Evolutionary conservation across 2,888 invertebrate genomes (phyloP), one percentile per base, ranked within the genome.

Genomic region (Cephus spinipes): DNA sequence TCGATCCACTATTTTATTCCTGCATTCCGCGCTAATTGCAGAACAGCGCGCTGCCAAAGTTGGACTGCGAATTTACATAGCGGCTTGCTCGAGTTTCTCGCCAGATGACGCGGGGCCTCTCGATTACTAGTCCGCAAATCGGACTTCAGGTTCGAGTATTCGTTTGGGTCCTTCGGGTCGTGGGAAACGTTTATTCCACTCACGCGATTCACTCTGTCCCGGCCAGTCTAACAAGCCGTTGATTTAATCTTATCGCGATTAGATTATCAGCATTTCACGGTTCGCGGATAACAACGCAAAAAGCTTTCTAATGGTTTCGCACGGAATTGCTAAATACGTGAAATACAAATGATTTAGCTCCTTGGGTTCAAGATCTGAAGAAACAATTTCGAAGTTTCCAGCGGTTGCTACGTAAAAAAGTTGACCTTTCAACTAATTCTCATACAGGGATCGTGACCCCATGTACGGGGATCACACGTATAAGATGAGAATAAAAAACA

Each of bases 11-110:
- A 55, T 55, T 55, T 55, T 55, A 55, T 55, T 55, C 23, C 23
- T 82, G 83, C 83, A 80, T 85, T 83, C 85, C 78, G 87, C 86
- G 86, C 87, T 87, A 87, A 87, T 86, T 55, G 55, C 55, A 55
- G 23, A 23, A 55, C 55, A 55, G 55, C 55, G 9, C 11, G 55
- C 33, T 71, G 31, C 71, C 71, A 30, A 32, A 71, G 71, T 71
- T 71, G 71, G 30, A 71, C 15, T 31, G 81, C 80, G 77, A 78
- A 83, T 83, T 82, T 83, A 82, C 82, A 82, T 81, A 83, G 81
- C 77, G 73, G 80, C 76, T 68, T 78, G 76, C 74, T 73, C 68
- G 76, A 69, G 68, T 36, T 73, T 68, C 69, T 34, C 34, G 34
- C 23, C 75, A 73, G 75, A 73, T 68, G 68, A 69, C 36, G 74